phyloP scores from a whole-genome alignment of 2,888 invertebrate species.

The Eueremaeus valkanovi region DNA sequence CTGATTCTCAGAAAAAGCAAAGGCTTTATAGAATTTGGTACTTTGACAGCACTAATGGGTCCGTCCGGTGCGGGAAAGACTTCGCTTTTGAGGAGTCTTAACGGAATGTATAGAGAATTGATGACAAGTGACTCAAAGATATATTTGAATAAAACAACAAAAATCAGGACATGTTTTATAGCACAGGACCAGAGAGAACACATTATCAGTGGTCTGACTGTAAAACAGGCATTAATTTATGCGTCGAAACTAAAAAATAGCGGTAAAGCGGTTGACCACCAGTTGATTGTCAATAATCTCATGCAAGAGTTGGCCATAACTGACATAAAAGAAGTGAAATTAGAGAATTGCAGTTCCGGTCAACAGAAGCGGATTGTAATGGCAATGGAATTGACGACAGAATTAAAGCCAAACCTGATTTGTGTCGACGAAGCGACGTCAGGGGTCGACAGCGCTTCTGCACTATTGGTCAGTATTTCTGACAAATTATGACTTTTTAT shows the following conservation, averaged over 20 bases:
- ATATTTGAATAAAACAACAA: neutral
- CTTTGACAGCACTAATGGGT: constrained; percentile 12
- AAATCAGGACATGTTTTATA: constrained; percentile 5
- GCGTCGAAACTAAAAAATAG: neutral
- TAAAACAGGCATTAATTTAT: neutral
- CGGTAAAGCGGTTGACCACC: neutral
- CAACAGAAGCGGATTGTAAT: neutral
- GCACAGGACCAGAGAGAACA: neutral
- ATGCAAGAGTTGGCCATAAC: constrained; percentile 2
- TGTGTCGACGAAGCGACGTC: neutral
- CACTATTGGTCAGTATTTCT: neutral
- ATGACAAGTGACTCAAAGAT: neutral
- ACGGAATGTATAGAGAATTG: neutral
- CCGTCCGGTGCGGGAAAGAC: constrained; percentile 21
- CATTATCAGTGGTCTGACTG: neutral
- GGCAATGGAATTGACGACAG: neutral
- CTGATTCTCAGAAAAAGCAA: neutral
- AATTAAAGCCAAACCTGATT: neutral
- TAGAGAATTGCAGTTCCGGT: neutral
- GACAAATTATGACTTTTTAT: neutral
- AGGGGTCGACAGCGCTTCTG: neutral
- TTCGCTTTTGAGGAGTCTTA: neutral
- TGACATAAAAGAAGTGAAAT: neutral
- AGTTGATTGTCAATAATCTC: neutral
- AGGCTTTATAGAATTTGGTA: neutral